phyloP scores from a whole-genome alignment of 64 coral and sea anemone genomes.

The Trachythela sp. region DNA sequence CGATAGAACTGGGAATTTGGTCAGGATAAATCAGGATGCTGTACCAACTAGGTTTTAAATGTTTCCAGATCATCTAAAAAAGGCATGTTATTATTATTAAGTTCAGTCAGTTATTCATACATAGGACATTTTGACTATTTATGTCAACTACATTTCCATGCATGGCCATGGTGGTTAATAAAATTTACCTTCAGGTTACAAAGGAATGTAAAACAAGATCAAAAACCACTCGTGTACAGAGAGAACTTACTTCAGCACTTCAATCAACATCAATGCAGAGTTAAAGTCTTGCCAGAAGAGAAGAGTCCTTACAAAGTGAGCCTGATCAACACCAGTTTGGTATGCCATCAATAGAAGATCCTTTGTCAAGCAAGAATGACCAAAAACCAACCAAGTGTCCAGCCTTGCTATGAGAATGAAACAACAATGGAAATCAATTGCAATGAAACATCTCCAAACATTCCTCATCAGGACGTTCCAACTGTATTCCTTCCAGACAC shows the following conservation, averaged over 20 bases:
- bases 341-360: too few relatives aligned
- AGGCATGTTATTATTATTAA: background rate
- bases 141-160: background rate
- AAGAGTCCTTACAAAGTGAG: too few relatives aligned
- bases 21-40: background rate
- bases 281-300: too few relatives aligned
- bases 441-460: background rate
- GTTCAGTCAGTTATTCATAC: background rate
- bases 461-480: background rate
- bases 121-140: background rate
- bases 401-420: background rate
- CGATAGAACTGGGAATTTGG: background rate
- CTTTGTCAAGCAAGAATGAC: too few relatives aligned
- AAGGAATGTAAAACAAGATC: too few relatives aligned
- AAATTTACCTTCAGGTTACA: background rate
- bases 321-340: too few relatives aligned
- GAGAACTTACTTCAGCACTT: too few relatives aligned
- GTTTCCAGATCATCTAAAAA: constrained; percentile 1
- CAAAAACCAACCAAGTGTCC: background rate
- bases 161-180: background rate
- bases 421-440: background rate
- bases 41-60: constrained; percentile 7
- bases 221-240: too few relatives aligned
- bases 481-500: background rate
- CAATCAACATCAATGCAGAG: too few relatives aligned